Conservation (phyloP, 2,797 vertebrate genomes). For the Austrolebias charrua region DNA sequence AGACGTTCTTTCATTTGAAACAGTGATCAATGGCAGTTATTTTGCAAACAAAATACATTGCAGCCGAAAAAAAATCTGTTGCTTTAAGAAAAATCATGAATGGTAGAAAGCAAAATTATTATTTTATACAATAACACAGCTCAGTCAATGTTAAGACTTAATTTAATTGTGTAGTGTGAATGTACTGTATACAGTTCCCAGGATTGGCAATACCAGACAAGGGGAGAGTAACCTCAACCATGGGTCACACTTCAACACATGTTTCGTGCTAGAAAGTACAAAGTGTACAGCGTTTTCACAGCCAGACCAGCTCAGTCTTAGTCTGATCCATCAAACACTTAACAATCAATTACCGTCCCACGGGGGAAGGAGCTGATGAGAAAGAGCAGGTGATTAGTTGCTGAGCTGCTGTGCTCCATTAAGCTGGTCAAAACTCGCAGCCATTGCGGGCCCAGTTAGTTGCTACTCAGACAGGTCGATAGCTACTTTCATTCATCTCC, state of each 20-base stretch:
- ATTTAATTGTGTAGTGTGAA: background rate
- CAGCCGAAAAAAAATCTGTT: no score
- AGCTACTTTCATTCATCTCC: conserved; percentile 69
- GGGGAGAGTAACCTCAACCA: background rate
- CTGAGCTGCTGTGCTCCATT: conserved; percentile 72
- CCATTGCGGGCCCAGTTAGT: conserved; percentile 56
- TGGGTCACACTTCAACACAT: conserved; percentile 26
- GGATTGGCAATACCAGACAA: background rate
- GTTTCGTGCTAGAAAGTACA: conserved; percentile 23
- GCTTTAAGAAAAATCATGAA: background rate
- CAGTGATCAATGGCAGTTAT: no score
- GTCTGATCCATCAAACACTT: conserved; percentile 73
- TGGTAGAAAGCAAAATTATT: no score
- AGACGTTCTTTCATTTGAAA: background rate
- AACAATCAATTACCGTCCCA: conserved; percentile 74
- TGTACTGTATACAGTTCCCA: background rate
- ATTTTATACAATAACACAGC: no score
- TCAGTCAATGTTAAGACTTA: no score
- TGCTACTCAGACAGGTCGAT: conserved; percentile 68
- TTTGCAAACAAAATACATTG: background rate
- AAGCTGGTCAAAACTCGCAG: conserved; percentile 70
- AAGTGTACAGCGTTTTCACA: conserved; percentile 42
- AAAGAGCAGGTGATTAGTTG: conserved; percentile 77
- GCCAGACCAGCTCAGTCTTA: conserved; percentile 53
- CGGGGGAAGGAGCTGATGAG: conserved; percentile 68